phyloP scores from a whole-genome alignment of 2,888 invertebrate species.

The Xanthostigma xanthostigma region DNA sequence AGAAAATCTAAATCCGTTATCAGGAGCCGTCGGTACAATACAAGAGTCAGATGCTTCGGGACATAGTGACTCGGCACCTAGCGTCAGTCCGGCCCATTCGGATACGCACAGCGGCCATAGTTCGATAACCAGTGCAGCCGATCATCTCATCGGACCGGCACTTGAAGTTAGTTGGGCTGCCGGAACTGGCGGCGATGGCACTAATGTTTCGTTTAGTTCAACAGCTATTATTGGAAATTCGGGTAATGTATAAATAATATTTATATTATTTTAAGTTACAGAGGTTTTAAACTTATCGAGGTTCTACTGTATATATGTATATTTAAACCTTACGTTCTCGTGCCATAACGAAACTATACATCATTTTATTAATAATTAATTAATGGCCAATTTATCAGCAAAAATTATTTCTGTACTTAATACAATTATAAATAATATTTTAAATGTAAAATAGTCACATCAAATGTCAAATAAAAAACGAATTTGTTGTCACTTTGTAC shows the following conservation, averaged over 20 bases:
- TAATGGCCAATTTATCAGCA: too few relatives aligned
- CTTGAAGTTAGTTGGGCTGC: not conserved
- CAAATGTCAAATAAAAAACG: too few relatives aligned
- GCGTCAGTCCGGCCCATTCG: slow-evolving; percentile 1
- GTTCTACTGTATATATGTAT: slow-evolving; percentile 2
- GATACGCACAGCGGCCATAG: slow-evolving; percentile 1
- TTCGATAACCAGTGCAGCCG: slow-evolving; percentile 2
- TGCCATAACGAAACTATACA: too few relatives aligned
- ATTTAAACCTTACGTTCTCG: too few relatives aligned
- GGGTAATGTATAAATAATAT: slow-evolving; percentile 8
- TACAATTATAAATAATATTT: too few relatives aligned
- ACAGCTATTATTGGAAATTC: slow-evolving; percentile 7
- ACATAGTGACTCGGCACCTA: not conserved
- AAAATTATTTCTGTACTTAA: too few relatives aligned
- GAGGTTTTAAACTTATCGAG: too few relatives aligned
- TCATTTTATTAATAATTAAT: too few relatives aligned
- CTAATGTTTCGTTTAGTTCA: slow-evolving; percentile 2
- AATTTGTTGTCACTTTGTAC: too few relatives aligned
- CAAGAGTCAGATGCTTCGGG: slow-evolving; percentile 1
- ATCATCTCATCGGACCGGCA: not conserved
- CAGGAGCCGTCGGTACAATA: not conserved
- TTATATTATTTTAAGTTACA: too few relatives aligned
- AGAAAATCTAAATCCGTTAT: too few relatives aligned
- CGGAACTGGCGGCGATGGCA: not conserved
- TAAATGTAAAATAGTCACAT: too few relatives aligned